Evolutionary conservation across 2,113 vertebrate species (phyloP), one percentile per base, ranked within the genome.

Genomic region (Salvelinus fontinalis): DNA sequence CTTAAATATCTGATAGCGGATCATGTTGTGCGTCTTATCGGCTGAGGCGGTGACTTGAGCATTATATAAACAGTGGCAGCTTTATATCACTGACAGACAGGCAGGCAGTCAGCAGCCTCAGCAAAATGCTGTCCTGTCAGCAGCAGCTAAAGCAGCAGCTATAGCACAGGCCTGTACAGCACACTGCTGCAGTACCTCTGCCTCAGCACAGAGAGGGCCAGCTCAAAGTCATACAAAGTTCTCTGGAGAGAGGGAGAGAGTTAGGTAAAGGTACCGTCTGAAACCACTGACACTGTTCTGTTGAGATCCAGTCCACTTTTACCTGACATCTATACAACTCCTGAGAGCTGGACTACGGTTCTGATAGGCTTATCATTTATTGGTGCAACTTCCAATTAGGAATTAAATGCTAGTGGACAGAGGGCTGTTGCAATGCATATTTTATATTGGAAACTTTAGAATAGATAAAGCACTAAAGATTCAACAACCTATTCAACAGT

Each of bases 11-110:
- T 70, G 57, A 74, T 62, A 76, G 27, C 70, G 65, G 74, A 75
- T 66, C 76, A 76, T 76, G 75, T 68, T 77, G 71, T 74, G 70
- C 62, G 73, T 75, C 82, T 86, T 79, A 76, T 83, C 75, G 1
- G 3, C 22, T 22, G 57, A 11, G 8, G 74, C 39, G 16, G 71
- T 74, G 75, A 77, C 75, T 70, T 71, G 44, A 75, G 81, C 67
- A 26, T 31, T 69, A 68, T 59, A 73, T 76, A 86, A 79, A 87
- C 84, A 78, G 54, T 74, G 79, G 57, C 74, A 83, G 83, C 79
- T 81, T 83, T 75, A 83, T 79, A 78, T 86, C 75, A 76, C 79
- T 72, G 73, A 84, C 59, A 62, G 59, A 62, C 59, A 22, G 59
- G n/a, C 59, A 22, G 59, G n/a, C n/a, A 8, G 59, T 2, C 20